phyloP scores from a whole-genome alignment of 2,113 vertebrate genomes.

The Ceratotherium simum region DNA sequence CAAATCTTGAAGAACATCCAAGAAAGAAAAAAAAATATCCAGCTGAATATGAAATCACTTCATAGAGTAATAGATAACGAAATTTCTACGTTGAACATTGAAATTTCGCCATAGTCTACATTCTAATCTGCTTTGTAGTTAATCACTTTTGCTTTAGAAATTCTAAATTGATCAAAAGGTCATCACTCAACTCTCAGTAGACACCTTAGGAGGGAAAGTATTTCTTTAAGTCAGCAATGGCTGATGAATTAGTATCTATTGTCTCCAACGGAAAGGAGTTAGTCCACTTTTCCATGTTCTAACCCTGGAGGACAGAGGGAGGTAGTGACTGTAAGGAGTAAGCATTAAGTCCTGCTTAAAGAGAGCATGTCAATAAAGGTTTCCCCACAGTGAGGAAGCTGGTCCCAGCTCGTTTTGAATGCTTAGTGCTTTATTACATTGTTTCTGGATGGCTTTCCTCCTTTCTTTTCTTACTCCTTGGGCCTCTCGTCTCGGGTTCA shows the following conservation, averaged over 20 bases:
- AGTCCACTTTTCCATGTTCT: background rate
- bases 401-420: background rate
- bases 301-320: background rate
- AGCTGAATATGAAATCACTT: background rate
- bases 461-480: slow-evolving; percentile 62
- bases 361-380: background rate
- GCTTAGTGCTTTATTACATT: slow-evolving; percentile 74
- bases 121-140: background rate
- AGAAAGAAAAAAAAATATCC: background rate
- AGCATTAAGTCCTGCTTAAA: slow-evolving; percentile 16
- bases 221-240: background rate
- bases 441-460: slow-evolving; percentile 66
- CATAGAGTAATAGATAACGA: background rate
- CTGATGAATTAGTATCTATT: background rate
- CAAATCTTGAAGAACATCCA: slow-evolving; percentile 17
- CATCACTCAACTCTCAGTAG: slow-evolving; percentile 59
- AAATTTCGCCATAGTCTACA: background rate
- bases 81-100: background rate
- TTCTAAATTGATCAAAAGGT: slow-evolving; percentile 65
- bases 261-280: background rate
- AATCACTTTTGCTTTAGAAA: slow-evolving; percentile 71
- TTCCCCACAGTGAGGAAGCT: background rate
- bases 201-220: background rate
- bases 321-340: background rate
- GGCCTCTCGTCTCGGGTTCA: slow-evolving; percentile 79